Base-by-base conservation (phyloP, 2,113 vertebrate species). In the Geococcyx californianus region DNA sequence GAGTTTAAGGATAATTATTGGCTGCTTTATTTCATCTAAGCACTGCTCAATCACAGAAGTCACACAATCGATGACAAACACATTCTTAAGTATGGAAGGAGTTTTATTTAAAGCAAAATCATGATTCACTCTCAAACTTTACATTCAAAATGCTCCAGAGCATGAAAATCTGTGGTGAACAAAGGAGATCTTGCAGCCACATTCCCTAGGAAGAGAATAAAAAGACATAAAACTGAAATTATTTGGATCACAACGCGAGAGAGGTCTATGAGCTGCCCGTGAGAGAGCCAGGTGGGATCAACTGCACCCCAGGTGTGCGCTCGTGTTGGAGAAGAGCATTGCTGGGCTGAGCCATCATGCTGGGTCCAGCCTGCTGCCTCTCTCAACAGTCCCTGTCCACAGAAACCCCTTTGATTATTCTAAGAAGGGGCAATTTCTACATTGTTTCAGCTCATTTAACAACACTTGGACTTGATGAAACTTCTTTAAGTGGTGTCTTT, bases 61-160 rank as follows among this genome's bases (percentile, higher is more conserved):
- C 80, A 56, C 84, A 87, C 69, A 84, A 7, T 8, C 3, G 0
- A 58, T 89, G 96, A 68, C 78, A 84, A 94, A 79, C 66, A 34
- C 52, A 11, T 84, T 63, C 95, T 79, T 29, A 52, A 89, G 74
- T 42, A 64, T 34, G 74, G 84, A 87, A 84, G 60, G 87, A 70
- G 74, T n/a, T 89, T 95, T 95, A 93, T 95, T 97, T 94, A 96
- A 87, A 93, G 87, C 42, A 59, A 87, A 86, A 88, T 74, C 67
- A 44, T 96, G 93, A 96, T 95, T 97, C 96, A 95, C 60, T 45
- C 87, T 89, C 77, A 42, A 14, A 45, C 84, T 77, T 87, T 72
- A 19, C 42, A 84, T 82, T 70, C 73, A 83, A 16, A 59, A 81
- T 6, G 33, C 64, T 82, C 82, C 24, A 74, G 87, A 72, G 75